A percentile compares a stretch with the other conserved stretches of the same genome.
Evolutionary conservation across 2,888 invertebrate genomes (phyloP).

Genomic region (Marasmarcha lunaedactyla): DNA sequence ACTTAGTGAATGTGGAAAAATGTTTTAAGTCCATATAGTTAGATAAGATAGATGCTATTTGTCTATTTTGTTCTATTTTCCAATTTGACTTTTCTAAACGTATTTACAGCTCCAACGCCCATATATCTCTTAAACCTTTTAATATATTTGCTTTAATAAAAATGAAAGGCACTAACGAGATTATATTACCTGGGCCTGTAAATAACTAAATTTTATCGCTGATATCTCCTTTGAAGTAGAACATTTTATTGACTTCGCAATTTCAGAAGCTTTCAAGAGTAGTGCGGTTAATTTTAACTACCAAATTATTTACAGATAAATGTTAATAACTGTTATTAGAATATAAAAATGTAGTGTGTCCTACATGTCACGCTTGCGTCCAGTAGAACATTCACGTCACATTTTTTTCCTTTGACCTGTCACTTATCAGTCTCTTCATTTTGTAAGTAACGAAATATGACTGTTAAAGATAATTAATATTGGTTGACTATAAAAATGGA

Average conservation of each 20-base stretch:
- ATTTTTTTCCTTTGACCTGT: background rate
- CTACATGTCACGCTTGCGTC: conserved; percentile 35
- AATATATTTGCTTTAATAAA: background rate
- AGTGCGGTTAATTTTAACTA: background rate
- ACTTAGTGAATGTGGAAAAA: background rate
- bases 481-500: background rate
- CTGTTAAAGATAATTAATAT: background rate
- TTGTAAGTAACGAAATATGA: background rate
- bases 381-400: background rate
- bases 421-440: background rate
- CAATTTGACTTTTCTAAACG: background rate
- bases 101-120: background rate
- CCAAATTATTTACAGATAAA: conserved; percentile 19
- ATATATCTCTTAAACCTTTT: background rate
- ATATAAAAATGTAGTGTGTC: conserved; percentile 26
- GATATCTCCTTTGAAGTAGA: background rate
- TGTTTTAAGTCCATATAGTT: background rate
- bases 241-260: background rate
- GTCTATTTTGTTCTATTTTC: background rate
- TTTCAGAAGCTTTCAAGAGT: background rate
- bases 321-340: conserved; percentile 35
- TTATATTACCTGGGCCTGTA: background rate
- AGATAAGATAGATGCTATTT: background rate
- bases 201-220: background rate
- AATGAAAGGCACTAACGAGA: background rate